phyloP scores from a whole-genome alignment of 2,113 vertebrate species.

The Cyanocitta stelleri region DNA sequence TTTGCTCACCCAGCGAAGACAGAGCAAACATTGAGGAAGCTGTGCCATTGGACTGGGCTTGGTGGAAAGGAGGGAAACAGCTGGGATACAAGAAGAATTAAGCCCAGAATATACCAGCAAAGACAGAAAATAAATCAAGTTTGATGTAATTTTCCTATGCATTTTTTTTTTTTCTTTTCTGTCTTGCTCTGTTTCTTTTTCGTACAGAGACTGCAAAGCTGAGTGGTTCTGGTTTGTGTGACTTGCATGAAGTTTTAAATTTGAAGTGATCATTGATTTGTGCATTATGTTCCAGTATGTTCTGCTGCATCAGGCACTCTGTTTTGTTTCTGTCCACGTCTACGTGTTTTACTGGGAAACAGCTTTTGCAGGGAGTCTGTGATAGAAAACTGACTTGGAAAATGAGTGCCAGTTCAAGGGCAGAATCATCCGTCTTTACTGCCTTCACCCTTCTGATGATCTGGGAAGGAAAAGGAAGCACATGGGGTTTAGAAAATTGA shows the following conservation, averaged over 20 bases:
- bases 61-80: background rate
- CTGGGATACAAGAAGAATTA: background rate
- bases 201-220: background rate
- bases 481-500: background rate
- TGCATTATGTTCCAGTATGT: background rate
- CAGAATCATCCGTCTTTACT: background rate
- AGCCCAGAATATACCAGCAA: background rate
- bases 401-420: background rate
- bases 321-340: conserved; percentile 20
- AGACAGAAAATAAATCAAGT: conserved; percentile 24
- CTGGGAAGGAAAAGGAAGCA: background rate
- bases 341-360: background rate
- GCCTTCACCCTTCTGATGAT: background rate
- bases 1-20: conserved; percentile 62
- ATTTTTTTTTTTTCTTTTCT: background rate
- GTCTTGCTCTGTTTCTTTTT: background rate
- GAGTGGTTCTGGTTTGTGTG: conserved; percentile 1
- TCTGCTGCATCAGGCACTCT: background rate
- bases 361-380: background rate
- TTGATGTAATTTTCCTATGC: background rate
- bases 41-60: conserved; percentile 8
- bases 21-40: conserved; percentile 44
- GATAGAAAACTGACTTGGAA: conserved; percentile 12
- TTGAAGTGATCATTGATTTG: conserved; percentile 27
- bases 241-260: conserved; percentile 18